phyloP scores from a whole-genome alignment of 2,797 vertebrate genomes.

The Amazona ochrocephala region DNA sequence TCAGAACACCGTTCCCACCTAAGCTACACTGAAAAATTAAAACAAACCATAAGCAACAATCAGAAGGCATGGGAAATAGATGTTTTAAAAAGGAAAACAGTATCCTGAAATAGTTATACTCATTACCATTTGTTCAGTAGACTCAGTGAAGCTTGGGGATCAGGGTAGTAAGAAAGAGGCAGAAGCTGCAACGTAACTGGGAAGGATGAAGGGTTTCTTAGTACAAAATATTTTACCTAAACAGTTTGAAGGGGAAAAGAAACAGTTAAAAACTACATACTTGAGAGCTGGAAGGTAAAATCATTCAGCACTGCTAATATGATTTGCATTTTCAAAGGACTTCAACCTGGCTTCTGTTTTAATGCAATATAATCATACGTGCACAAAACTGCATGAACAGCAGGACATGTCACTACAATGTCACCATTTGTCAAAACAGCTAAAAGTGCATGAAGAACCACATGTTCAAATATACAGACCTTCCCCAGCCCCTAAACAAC shows the following conservation, averaged over 20 bases:
- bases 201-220: conserved; percentile 92
- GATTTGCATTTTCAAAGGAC: conserved; percentile 4
- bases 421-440: neutral
- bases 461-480: neutral
- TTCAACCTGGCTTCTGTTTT: neutral
- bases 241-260: conserved; percentile 25
- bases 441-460: neutral
- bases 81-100: conserved; percentile 9
- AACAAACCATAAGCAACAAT: neutral
- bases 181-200: conserved; percentile 91
- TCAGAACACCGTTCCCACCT: neutral
- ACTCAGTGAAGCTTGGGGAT: conserved; percentile 85
- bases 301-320: neutral
- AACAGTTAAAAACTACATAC: conserved; percentile 13
- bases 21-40: neutral
- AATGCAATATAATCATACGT: neutral
- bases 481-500: neutral
- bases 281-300: neutral
- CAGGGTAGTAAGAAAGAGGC: conserved; percentile 88
- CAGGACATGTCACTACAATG: neutral
- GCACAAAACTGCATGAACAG: neutral
- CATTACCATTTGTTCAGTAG: conserved; percentile 93
- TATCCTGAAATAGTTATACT: conserved; percentile 18
- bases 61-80: neutral
- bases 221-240: conserved; percentile 88